These are phyloP conservation scores for Ashinkailepas kermadecensis DNA, from an alignment of 2,888 invertebrate species.

Conservation along the genomic window DNA sequence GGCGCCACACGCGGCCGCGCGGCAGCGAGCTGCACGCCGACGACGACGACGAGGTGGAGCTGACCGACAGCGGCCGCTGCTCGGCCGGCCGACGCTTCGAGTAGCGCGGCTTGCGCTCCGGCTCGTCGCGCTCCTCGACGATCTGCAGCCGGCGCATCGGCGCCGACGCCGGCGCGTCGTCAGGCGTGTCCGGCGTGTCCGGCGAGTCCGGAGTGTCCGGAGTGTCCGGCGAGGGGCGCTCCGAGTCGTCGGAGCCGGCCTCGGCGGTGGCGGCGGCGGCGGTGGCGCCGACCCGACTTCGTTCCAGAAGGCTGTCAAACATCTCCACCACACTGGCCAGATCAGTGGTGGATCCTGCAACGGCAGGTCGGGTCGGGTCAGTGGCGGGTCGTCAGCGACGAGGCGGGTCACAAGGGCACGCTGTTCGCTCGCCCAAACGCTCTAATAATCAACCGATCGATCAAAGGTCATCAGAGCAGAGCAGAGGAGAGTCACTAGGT, in stretches of 20 bases:
- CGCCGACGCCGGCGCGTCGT: not conserved
- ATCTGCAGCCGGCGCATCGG: conserved; percentile 7
- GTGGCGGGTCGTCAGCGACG: no score
- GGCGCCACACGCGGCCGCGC: conserved; percentile 50
- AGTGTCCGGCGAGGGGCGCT: not conserved
- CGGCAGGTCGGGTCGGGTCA: not conserved
- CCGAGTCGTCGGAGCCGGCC: not conserved
- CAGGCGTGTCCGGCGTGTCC: not conserved
- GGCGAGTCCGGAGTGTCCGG: conserved; percentile 1
- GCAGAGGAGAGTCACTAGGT: no score
- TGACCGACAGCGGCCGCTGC: conserved; percentile 62
- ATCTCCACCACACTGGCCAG: conserved; percentile 19
- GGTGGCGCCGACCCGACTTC: not conserved
- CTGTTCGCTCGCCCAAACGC: no score
- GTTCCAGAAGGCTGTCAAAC: conserved; percentile 12
- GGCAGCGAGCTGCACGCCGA: conserved; percentile 38
- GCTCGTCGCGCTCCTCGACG: conserved; percentile 13
- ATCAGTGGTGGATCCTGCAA: conserved; percentile 10
- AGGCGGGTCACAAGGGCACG: no score
- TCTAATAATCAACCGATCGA: no score
- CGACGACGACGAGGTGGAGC: conserved; percentile 62
- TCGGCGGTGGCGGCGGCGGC: not conserved
- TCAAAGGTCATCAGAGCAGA: no score
- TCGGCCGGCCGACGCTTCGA: conserved; percentile 44
- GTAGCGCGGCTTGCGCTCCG: not conserved